These are phyloP conservation scores for Apeltes quadracus DNA, from an alignment of 2,113 vertebrate species.

Conservation along the genomic window DNA sequence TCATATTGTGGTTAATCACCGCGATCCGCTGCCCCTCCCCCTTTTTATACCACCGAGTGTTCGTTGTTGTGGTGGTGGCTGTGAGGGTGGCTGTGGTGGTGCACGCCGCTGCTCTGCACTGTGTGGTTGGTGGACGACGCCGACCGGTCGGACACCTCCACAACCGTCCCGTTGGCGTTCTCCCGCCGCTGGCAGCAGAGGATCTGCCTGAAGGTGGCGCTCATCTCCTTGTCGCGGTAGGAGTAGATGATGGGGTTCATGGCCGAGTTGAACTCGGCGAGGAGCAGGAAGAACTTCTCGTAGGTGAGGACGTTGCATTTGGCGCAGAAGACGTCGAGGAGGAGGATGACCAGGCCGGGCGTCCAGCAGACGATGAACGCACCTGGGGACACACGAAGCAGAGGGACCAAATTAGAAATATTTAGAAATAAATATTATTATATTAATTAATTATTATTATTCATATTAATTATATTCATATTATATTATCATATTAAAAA, in stretches of 20 bases:
- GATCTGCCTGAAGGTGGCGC: constrained; percentile 96
- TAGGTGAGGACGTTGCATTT: constrained; percentile 91
- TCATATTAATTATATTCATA: too few relatives aligned
- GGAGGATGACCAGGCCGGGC: constrained; percentile 92
- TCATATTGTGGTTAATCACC: constrained; percentile 14
- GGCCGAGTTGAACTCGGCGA: constrained; percentile 97
- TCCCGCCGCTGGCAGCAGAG: constrained; percentile 95
- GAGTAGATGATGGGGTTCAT: constrained; percentile 99
- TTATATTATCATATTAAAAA: too few relatives aligned
- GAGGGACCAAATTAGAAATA: background rate
- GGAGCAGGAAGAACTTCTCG: constrained; percentile 97
- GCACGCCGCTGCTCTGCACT: constrained; percentile 82
- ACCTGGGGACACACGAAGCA: constrained; percentile 74
- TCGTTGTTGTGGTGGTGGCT: constrained; percentile 86
- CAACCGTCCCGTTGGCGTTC: constrained; percentile 84
- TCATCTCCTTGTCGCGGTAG: constrained; percentile 99
- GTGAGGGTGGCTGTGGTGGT: constrained; percentile 63
- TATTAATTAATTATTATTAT: too few relatives aligned
- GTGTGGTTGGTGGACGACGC: constrained; percentile 96
- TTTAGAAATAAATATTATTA: too few relatives aligned
- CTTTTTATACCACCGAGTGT: constrained; percentile 93
- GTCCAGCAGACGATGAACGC: constrained; percentile 99
- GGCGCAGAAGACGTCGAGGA: constrained; percentile 94
- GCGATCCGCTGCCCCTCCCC: background rate
- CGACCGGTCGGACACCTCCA: constrained; percentile 92